Evolutionary conservation across 2,797 vertebrate species (phyloP), one percentile per base, ranked within the genome.

Genomic region (Sebastes reedi): DNA sequence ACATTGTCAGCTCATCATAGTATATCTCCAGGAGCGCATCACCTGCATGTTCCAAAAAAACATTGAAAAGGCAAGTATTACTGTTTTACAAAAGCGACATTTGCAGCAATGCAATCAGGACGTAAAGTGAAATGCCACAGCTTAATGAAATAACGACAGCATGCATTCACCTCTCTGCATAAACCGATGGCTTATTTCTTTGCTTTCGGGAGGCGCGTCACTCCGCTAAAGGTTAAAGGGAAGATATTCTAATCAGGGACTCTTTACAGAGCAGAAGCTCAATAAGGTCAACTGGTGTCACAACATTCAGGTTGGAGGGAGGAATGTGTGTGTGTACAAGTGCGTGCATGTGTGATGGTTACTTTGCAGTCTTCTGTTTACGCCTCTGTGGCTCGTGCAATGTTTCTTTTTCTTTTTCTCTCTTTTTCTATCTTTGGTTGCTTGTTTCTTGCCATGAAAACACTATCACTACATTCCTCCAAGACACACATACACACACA

Each of bases 281-380:
- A 93, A 91, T 97, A 97, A 97, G 97, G 97, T 97, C 96, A 97
- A 95, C 93, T 95, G 95, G 95, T 96, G 94, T 95, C 94, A 93
- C 88, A 94, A 88, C 92, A 94, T 89, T 91, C 89, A 88, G 85
- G 81, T 60, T 78, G 71, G 83, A 81, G 82, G 75, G 78, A 87
- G 83, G 78, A 81, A 78, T 84, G 87, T 81, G 84, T 80, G 88
- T 82, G 25, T 13, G 65, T 69, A 27, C 2, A 7, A 9, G 65
- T 69, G 85, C 75, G 67, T 76, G 52, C 59, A 6, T n/a, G 39
- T 8, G 34, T 79, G 84, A 22, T 42, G 27, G 74, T 52, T 88
- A 65, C 76, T 77, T 81, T 75, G 55, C 32, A 73, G 68, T 70
- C 80, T 25, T 76, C 30, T 64, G 67, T 70, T 79, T 77, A 65